Evolutionary conservation across 2,888 invertebrate genomes (phyloP).

Genomic region (Mythimna pallens): DNA sequence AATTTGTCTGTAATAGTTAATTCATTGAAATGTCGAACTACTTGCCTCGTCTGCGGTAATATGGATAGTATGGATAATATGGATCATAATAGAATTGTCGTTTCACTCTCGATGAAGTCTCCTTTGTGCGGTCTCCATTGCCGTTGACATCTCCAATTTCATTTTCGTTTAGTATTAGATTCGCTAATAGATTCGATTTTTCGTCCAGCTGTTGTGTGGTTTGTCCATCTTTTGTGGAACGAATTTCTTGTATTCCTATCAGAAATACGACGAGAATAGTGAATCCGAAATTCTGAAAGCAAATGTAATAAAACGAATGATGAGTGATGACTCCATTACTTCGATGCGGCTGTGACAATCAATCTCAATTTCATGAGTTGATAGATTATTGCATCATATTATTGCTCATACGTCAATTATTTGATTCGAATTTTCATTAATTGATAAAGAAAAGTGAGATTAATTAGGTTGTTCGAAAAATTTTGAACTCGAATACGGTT

Average conservation of each 20-base stretch:
- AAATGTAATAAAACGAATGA: slow-evolving; percentile 36
- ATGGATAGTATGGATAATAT: slow-evolving; percentile 43
- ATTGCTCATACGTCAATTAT: slow-evolving; percentile 6
- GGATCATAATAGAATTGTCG: slow-evolving; percentile 68
- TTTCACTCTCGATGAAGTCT: slow-evolving; percentile 69
- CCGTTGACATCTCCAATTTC: slow-evolving; percentile 61
- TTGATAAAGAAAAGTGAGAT: neutral
- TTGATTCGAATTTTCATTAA: slow-evolving; percentile 35
- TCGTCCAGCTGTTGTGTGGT: slow-evolving; percentile 54
- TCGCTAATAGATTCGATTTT: slow-evolving; percentile 69
- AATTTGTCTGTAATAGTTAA: neutral
- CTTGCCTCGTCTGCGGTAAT: slow-evolving; percentile 55
- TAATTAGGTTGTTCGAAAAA: neutral
- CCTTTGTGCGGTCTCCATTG: slow-evolving; percentile 57
- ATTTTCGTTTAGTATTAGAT: slow-evolving; percentile 69
- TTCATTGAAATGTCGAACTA: slow-evolving; percentile 9
- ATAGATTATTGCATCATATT: slow-evolving; percentile 47
- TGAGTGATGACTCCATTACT: slow-evolving; percentile 50
- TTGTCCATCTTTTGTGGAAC: slow-evolving; percentile 54
- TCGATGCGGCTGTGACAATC: slow-evolving; percentile 34
- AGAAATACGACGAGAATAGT: slow-evolving; percentile 57
- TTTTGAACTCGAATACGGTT: neutral
- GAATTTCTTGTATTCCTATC: slow-evolving; percentile 56
- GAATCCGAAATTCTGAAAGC: slow-evolving; percentile 66
- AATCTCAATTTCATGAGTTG: slow-evolving; percentile 41